These are phyloP conservation scores for Brachylomia viminalis DNA, from an alignment of 2,888 invertebrate genomes.

Conservation along the genomic window DNA sequence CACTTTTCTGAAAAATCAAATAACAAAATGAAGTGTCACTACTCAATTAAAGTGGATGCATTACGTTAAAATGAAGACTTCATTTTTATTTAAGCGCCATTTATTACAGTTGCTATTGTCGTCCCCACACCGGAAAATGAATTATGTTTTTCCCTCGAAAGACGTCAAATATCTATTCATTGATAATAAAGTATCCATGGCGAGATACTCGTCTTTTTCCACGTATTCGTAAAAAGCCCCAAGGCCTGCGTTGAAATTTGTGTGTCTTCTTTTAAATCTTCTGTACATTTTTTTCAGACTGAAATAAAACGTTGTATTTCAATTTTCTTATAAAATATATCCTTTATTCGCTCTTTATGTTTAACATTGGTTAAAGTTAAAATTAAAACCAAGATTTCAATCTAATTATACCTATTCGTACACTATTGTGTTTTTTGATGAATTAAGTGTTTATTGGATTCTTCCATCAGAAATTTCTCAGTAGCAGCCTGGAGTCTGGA, in stretches of 20 bases:
- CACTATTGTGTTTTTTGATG: no score
- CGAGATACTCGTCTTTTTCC: background rate
- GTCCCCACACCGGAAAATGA: background rate
- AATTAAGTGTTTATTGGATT: no score
- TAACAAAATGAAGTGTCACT: background rate
- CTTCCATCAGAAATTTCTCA: no score
- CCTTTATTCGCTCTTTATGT: no score
- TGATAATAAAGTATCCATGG: background rate
- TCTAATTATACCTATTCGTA: no score
- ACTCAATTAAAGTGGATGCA: background rate
- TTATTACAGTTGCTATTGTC: background rate
- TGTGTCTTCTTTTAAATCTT: background rate
- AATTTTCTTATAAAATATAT: no score
- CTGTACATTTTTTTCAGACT: background rate
- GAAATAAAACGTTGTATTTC: background rate
- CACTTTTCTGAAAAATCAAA: background rate
- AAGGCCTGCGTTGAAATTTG: background rate
- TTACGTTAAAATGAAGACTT: background rate
- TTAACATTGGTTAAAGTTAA: no score
- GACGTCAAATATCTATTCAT: constrained; percentile 1
- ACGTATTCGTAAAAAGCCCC: background rate
- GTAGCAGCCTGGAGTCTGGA: no score
- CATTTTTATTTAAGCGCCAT: background rate
- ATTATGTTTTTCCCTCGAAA: background rate
- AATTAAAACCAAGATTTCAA: no score